These are phyloP conservation scores for Ptychochromis oligacanthus DNA, from an alignment of 2,113 vertebrate genomes.

Conservation along the genomic window DNA sequence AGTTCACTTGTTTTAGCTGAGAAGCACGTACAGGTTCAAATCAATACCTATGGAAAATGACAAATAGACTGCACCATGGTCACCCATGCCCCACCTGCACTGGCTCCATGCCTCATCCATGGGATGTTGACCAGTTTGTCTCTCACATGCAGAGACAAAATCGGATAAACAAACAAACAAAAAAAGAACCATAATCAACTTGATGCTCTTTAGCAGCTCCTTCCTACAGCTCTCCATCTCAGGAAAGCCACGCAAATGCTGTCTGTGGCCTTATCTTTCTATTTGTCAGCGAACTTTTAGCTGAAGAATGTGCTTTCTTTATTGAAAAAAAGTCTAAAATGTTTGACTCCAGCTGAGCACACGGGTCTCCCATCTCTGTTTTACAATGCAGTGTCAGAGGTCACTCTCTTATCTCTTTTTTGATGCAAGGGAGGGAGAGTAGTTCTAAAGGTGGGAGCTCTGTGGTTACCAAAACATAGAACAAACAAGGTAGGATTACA, in stretches of 20 bases:
- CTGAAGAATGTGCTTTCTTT: not conserved
- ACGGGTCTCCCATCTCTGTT: not conserved
- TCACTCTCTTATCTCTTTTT: not conserved
- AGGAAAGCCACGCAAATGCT: not conserved
- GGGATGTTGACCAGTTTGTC: not conserved
- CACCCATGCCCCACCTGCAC: not conserved
- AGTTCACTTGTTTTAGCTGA: not conserved
- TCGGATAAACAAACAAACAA: not conserved
- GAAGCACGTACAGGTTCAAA: not conserved
- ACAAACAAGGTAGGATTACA: no score
- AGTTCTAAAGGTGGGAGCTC: not conserved
- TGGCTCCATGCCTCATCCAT: accelerated
- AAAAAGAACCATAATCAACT: not conserved
- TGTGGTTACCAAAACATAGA: not conserved
- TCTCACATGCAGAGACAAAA: not conserved
- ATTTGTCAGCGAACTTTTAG: not conserved
- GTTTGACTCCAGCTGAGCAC: not conserved
- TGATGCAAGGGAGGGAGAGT: not conserved
- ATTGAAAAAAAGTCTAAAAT: not conserved
- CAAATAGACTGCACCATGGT: not conserved
- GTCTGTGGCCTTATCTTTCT: not conserved
- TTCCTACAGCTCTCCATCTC: not conserved
- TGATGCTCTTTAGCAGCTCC: not conserved
- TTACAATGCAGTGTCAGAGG: not conserved
- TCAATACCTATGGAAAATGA: not conserved